Conservation (phyloP, 2,113 vertebrate species). For the Mesocricetus auratus region DNA sequence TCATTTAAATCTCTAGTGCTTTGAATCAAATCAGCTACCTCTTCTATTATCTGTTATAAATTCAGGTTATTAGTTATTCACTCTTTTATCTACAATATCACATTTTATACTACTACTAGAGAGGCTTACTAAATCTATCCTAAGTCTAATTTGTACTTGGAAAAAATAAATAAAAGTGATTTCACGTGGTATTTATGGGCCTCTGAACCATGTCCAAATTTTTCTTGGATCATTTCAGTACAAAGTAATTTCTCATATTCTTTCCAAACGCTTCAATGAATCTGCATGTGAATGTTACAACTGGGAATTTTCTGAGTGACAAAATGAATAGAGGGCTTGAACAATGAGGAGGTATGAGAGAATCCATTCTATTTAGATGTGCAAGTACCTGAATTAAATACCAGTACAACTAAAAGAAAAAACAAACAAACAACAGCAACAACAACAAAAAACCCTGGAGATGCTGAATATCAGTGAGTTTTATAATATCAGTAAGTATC, state of each 20-base stretch:
- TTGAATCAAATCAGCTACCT: slow-evolving; percentile 18
- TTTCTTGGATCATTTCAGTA: slow-evolving; percentile 35
- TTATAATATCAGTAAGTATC: not conserved
- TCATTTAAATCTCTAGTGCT: slow-evolving; percentile 19
- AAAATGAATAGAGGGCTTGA: slow-evolving; percentile 27
- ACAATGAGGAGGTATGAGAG: not conserved
- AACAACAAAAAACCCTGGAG: not conserved
- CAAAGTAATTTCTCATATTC: not conserved
- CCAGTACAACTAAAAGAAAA: not conserved
- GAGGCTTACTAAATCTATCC: not conserved
- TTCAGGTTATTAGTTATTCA: not conserved
- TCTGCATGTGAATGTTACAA: not conserved
- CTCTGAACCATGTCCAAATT: not conserved
- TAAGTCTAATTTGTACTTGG: not conserved
- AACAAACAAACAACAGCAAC: not conserved
- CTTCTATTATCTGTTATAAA: not conserved
- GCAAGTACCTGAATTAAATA: not conserved
- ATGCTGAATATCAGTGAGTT: not conserved
- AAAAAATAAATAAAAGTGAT: not conserved
- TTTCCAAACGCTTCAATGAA: not conserved
- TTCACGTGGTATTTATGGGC: not conserved
- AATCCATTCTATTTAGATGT: not conserved
- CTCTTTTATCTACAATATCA: not conserved
- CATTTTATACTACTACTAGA: not conserved
- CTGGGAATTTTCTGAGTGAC: slow-evolving; percentile 8